Base-by-base conservation (phyloP, 1,140 invertebrate genomes). In the Thaumatotibia leucotreta region DNA sequence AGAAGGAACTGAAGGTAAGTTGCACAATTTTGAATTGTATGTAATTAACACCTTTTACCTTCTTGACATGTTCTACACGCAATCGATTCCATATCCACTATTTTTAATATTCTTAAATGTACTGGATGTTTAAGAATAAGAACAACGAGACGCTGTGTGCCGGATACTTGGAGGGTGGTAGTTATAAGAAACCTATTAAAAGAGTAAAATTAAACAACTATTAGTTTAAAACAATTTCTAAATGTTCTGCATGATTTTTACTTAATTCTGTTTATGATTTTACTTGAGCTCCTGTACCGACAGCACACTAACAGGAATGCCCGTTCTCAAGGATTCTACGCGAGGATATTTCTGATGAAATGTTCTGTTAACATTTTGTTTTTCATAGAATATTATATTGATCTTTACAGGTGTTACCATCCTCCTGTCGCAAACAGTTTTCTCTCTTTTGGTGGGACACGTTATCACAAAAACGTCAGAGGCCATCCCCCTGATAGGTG, bases 341-440 rank as follows among this genome's bases (percentile, higher is more conserved):
- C 29, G 11, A 24, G 24, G 5, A 10, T 11, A 33, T 17, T 31
- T 33, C 61, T 35, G 35, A 62, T 8, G 10, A 29, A 17, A 35
- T 27, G 32, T 33, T 62, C 4, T 9, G 23, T 76, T 80, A 73
- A 68, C n/a, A 65, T 72, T 74, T 82, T 85, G 65, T 71, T 83
- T 85, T 77, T 80, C 74, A 86, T 82, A 84, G 86, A 78, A 80
- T 79, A 73, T 75, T 79, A 82, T 88, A 82, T 87, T 89, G 73
- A 84, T 92, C 94, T 94, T 96, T 96, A 83, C 96, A 99, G 98
- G 97, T 96, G 97, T 99, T 91, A 99, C 98, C 93, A 99, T 99
- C 93, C 96, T 99, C 92, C 97, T 99, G 92, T 99, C 98, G 87
- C 96, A 99, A 94, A 99, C 98, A 93, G 98, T 99, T 92, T 99